phyloP scores from a whole-genome alignment of 2,888 invertebrate species.

The Gortyna flavago region DNA sequence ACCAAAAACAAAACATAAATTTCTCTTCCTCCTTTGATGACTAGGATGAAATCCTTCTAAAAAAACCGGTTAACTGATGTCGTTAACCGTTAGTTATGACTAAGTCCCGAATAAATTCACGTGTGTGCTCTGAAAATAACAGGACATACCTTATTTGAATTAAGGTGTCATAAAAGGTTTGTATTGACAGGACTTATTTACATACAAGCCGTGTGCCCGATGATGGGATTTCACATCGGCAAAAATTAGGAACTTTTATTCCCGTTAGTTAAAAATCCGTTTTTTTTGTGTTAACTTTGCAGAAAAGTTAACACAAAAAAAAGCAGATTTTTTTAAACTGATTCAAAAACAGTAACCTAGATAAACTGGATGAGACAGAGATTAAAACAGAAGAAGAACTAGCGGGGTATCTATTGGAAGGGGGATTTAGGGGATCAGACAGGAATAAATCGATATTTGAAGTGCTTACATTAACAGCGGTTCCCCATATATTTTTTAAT shows the following conservation, averaged over 20 bases:
- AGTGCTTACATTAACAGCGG: too few relatives aligned
- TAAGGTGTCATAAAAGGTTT: neutral
- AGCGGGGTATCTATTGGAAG: too few relatives aligned
- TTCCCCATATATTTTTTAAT: too few relatives aligned
- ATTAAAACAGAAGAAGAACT: too few relatives aligned
- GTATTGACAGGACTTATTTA: neutral
- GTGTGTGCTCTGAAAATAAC: neutral
- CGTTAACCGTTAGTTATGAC: constrained; percentile 22
- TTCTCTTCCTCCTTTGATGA: constrained; percentile 9
- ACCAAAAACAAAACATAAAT: neutral
- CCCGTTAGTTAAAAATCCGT: too few relatives aligned
- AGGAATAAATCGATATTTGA: too few relatives aligned
- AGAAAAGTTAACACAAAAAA: too few relatives aligned
- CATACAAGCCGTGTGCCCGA: neutral
- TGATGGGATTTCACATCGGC: neutral
- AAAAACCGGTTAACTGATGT: constrained; percentile 20
- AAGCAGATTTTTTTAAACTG: too few relatives aligned
- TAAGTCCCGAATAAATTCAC: neutral
- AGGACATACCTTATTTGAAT: neutral
- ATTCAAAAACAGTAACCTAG: too few relatives aligned
- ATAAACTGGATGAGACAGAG: too few relatives aligned
- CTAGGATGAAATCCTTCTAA: constrained; percentile 20
- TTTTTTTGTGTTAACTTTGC: too few relatives aligned
- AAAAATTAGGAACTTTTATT: neutral
- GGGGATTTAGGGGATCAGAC: too few relatives aligned